Conservation (phyloP, 1,140 invertebrate species). For the Phocides pigmalion region DNA sequence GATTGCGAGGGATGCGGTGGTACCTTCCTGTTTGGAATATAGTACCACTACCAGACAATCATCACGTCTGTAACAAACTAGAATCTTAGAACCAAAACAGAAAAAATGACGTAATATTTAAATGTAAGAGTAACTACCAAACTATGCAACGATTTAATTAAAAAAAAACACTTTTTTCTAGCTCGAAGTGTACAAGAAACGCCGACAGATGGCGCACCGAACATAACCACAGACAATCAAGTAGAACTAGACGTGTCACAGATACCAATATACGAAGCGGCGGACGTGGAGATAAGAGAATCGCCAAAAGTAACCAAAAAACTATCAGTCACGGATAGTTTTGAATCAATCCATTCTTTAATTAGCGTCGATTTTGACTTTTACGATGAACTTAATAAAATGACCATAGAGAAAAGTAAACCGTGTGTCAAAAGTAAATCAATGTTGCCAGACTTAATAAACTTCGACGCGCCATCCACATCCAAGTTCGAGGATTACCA, state of each 20-base stretch:
- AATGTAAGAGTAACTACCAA: too few relatives aligned
- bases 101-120: too few relatives aligned
- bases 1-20: too few relatives aligned
- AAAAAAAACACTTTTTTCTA: too few relatives aligned
- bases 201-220: slow-evolving; percentile 1
- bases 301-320: slow-evolving; percentile 50
- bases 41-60: too few relatives aligned
- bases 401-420: slow-evolving; percentile 55
- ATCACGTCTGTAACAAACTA: too few relatives aligned
- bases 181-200: slow-evolving; percentile 34
- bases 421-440: slow-evolving; percentile 53
- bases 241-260: slow-evolving; percentile 61
- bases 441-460: slow-evolving; percentile 72
- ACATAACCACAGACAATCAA: slow-evolving; percentile 28
- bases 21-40: too few relatives aligned
- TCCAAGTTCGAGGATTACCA: slow-evolving; percentile 69
- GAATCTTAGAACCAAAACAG: too few relatives aligned
- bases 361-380: slow-evolving; percentile 65
- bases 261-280: slow-evolving; percentile 73
- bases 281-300: slow-evolving; percentile 61
- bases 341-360: slow-evolving; percentile 64
- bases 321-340: slow-evolving; percentile 51
- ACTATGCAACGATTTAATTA: too few relatives aligned
- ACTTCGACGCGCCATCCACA: slow-evolving; percentile 67
- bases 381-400: slow-evolving; percentile 64